These are phyloP conservation scores for Pantala flavescens DNA, from an alignment of 1,140 invertebrate genomes.

Conservation along the genomic window DNA sequence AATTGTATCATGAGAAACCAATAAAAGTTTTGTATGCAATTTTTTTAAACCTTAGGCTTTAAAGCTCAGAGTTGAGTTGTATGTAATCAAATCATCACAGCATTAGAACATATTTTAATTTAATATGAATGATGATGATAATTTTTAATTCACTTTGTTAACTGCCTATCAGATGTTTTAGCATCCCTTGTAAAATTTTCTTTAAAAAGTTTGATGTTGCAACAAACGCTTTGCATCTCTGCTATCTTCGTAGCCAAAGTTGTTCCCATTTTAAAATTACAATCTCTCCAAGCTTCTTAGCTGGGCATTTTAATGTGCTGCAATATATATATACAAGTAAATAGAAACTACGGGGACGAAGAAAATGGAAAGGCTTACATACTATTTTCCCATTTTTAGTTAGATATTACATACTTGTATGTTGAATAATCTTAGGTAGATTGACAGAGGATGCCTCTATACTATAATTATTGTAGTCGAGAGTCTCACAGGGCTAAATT, in stretches of 20 bases:
- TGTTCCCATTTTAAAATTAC: neutral
- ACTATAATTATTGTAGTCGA: too few relatives aligned
- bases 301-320: slow-evolving; percentile 5
- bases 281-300: neutral
- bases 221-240: neutral
- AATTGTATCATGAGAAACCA: too few relatives aligned
- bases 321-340: neutral
- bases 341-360: neutral
- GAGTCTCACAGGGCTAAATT: too few relatives aligned
- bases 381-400: neutral
- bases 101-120: too few relatives aligned
- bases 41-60: too few relatives aligned
- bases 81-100: too few relatives aligned
- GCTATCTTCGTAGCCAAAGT: neutral
- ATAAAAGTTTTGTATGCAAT: too few relatives aligned
- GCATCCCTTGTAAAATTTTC: too few relatives aligned
- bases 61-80: too few relatives aligned
- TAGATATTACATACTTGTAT: neutral
- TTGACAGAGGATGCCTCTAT: neutral
- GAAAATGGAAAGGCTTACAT: neutral
- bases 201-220: neutral
- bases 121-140: too few relatives aligned
- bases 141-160: too few relatives aligned
- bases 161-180: too few relatives aligned
- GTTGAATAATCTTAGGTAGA: neutral